A percentile compares a stretch with the other conserved stretches of the same genome.
These are phyloP conservation scores for Lymantria monacha DNA, from an alignment of 2,888 invertebrate genomes.

Conservation along the genomic window DNA sequence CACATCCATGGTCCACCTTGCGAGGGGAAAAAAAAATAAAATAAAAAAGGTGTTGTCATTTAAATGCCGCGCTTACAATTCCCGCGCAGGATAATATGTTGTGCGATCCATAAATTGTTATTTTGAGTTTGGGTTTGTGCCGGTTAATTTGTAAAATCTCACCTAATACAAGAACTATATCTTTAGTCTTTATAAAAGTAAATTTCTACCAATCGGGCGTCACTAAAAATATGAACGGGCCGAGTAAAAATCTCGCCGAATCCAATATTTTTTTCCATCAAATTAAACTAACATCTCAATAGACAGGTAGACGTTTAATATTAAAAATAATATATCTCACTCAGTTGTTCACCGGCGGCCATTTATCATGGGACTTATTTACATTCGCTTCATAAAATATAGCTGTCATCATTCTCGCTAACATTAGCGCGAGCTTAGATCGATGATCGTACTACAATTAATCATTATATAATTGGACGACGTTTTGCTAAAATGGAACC, in stretches of 20 bases:
- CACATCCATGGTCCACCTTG: no score
- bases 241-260: neutral
- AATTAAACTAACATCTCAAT: neutral
- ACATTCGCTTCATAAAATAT: neutral
- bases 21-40: no score
- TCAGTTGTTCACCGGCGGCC: neutral
- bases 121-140: no score
- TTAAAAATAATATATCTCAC: conserved; percentile 2
- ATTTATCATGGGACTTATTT: neutral
- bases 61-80: no score
- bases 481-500: neutral
- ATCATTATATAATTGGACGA: neutral
- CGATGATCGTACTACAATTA: neutral
- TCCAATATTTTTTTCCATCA: neutral
- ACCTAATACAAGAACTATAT: no score
- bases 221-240: no score
- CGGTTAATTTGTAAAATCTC: no score
- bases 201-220: no score
- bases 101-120: no score
- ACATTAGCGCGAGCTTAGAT: neutral
- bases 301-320: conserved; percentile 2
- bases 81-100: no score
- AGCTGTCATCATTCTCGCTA: conserved; percentile 1
- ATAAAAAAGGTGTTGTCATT: no score
- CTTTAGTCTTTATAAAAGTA: no score